Percentiles rank a stretch among this genome's conserved stretches.
Conservation (phyloP, 2,797 vertebrate species). For the Erpetoichthys calabaricus region DNA sequence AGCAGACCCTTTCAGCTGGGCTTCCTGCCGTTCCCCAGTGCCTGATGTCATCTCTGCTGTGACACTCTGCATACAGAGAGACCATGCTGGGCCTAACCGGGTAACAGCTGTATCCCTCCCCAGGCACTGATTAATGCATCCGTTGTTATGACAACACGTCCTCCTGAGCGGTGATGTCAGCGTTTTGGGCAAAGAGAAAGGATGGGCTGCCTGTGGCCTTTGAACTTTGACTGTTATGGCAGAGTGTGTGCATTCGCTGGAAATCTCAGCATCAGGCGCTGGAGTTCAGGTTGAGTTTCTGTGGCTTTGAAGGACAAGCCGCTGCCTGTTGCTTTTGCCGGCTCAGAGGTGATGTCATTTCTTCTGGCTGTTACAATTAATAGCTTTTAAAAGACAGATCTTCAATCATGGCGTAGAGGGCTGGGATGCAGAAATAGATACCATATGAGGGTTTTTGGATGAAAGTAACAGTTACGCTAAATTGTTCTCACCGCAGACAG, state of each 20-base stretch:
- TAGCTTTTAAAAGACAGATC: conserved; percentile 46
- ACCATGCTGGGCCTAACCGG: conserved; percentile 10
- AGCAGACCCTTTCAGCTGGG: too few relatives aligned
- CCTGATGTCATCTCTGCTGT: too few relatives aligned
- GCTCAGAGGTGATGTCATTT: conserved; percentile 53
- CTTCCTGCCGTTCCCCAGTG: too few relatives aligned
- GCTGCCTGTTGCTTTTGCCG: conserved; percentile 23
- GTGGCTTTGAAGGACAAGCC: conserved; percentile 19
- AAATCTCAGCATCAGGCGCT: background rate
- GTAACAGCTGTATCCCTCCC: conserved; percentile 8
- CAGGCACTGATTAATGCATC: conserved; percentile 14
- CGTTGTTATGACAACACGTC: conserved; percentile 15
- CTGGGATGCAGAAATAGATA: conserved; percentile 27
- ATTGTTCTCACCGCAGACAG: too few relatives aligned
- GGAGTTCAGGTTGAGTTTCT: conserved; percentile 7
- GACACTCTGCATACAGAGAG: background rate
- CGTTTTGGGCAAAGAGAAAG: conserved; percentile 5
- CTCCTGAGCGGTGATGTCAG: conserved; percentile 19
- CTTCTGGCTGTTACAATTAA: conserved; percentile 38
- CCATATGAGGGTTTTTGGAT: background rate
- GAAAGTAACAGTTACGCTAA: too few relatives aligned
- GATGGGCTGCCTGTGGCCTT: conserved; percentile 9
- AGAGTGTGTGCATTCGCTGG: conserved; percentile 6
- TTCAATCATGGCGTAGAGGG: conserved; percentile 46
- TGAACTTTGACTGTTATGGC: conserved; percentile 8